These are phyloP conservation scores for Callipepla squamata DNA, from an alignment of 2,113 vertebrate genomes.

Conservation along the genomic window DNA sequence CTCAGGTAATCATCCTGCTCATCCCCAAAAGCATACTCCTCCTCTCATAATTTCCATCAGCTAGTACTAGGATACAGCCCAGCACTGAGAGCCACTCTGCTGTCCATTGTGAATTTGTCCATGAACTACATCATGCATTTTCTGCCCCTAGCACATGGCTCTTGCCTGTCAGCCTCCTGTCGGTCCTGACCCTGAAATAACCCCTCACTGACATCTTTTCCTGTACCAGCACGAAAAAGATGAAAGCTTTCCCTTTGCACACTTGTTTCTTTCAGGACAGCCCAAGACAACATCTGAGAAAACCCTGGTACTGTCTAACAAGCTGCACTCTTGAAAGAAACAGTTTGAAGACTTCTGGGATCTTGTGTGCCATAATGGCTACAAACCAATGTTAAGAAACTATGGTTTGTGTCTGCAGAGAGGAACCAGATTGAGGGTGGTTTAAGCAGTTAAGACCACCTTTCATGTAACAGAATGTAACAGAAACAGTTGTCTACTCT, in stretches of 20 bases:
- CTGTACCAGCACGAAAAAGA: background rate
- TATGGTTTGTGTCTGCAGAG: background rate
- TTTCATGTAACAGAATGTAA: background rate
- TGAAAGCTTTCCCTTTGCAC: background rate
- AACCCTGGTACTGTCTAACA: background rate
- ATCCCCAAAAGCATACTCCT: background rate
- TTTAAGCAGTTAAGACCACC: background rate
- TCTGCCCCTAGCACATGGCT: accelerated
- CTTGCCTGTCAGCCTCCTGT: background rate
- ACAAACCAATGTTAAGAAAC: background rate
- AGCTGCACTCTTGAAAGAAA: background rate
- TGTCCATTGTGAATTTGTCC: accelerated
- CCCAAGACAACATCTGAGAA: constrained; percentile 2
- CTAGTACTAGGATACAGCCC: background rate
- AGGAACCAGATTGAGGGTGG: background rate
- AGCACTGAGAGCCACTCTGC: background rate
- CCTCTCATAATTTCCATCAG: background rate
- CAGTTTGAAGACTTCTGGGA: background rate
- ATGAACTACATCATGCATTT: background rate
- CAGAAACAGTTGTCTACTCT: accelerated
- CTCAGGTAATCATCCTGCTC: background rate
- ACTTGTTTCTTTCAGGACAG: background rate
- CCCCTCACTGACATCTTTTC: background rate
- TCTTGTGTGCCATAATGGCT: background rate
- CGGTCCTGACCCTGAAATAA: background rate